Evolutionary conservation across 2,113 vertebrate species (phyloP), one percentile per base, ranked within the genome.

Genomic region (Hippocampus guttulatus): DNA sequence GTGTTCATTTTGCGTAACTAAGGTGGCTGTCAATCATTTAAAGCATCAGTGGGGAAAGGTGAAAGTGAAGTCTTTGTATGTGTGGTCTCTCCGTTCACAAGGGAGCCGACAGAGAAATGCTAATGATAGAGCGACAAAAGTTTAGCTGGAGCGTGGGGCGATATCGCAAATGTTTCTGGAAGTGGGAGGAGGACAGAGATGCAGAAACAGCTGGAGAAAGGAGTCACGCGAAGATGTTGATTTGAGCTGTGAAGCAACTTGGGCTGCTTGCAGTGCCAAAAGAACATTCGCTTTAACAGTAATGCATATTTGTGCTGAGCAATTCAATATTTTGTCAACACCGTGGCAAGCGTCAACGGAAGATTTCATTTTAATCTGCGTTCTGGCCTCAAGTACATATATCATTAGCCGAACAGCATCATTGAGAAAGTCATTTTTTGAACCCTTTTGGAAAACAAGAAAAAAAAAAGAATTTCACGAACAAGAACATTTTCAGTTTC

Each of bases 171-270:
- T 38, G 30, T 41, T 70, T 79, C 54, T 71, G 72, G 68, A 74
- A 7, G 81, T 68, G 76, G 66, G 75, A 70, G 66, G 63, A 33
- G 20, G 68, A 52, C 23, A 30, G 49, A n/a, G 72, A 54, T 68
- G 67, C 68, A 78, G 71, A 76, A 70, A 76, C 65, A 79, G 73
- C 78, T 75, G 76, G 57, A 77, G 62, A 67, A 69, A 68, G 40
- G 14, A 74, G 68, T 80, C 64, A 67, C 71, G 81, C 68, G 49
- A 75, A 75, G 51, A 79, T 21, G 49, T 76, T 76, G 65, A 68
- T 67, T 51, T 67, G 30, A 76, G 40, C 65, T 40, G 41, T 71
- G 54, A 64, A 61, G 57, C 43, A 70, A 79, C 69, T 69, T 23
- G 15, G 60, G 64, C 67, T 55, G 20, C 52, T 8, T 8, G 20